Evolutionary conservation across 2,888 invertebrate genomes (phyloP), one percentile per base, ranked within the genome.

Genomic region (Druceiella hillmani): DNA sequence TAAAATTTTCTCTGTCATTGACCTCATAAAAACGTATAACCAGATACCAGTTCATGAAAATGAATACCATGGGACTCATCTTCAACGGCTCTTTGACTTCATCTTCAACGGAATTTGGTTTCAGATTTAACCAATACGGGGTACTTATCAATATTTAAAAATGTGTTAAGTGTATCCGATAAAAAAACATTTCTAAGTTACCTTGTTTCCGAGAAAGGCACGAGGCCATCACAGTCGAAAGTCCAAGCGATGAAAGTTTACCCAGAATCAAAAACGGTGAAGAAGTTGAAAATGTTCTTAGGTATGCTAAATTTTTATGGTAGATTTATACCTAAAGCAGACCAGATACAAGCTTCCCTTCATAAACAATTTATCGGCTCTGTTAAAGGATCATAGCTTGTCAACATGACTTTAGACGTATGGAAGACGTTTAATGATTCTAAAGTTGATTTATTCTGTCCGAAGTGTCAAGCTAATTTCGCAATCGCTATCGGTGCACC

Each of bases 301-400:
- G 57, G 57, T 1, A 56, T 57, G 51, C 11, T 56, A 0, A 59
- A 58, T 40, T 58, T 55, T 42, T 58, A 57, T 24, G 37, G 61
- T 3, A 36, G 55, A 3, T 61, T 53, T 41, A 44, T 63, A 1
- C 56, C 55, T 3, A 17, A 54, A 3, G 55, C 60, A 2, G 58
- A 60, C 2, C 10, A 46, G 16, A 38, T 44, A 2, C 59, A 59
- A 45, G 54, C 56, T 1, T 57, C 58, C 3, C 46, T 63, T 1
- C 49, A 57, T 31, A 36, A 45, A 0, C 30, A 55, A 0, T 45
- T 58, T 1, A 33, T 45, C 3, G 57, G 54, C 1, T 11, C 46
- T 1, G 46, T 49, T 0, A 53, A 52, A 47, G 52, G 53, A 10
- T 51, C 53, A 2, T 46, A 52, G 1, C 52, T 50, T 0, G 17